Conservation (phyloP, 1,140 invertebrate genomes). For the Parapsyche elsis region DNA sequence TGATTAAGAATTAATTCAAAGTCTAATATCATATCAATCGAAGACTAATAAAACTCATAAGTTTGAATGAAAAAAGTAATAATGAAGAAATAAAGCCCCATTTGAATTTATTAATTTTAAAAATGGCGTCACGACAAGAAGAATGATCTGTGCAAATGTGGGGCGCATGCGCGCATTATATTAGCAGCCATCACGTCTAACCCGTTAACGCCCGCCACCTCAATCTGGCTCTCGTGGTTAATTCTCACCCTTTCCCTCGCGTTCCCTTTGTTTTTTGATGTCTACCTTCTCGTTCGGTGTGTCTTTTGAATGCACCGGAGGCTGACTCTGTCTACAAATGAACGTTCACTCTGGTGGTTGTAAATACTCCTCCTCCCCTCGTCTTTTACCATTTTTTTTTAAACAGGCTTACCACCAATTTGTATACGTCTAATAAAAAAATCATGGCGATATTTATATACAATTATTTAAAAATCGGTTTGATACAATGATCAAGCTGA, state of each 20-base stretch:
- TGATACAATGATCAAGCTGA: too few relatives aligned
- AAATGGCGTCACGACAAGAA: slow-evolving; percentile 18
- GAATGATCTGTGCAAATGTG: background rate
- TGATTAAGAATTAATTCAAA: background rate
- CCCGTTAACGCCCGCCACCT: slow-evolving; percentile 22
- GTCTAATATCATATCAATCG: background rate
- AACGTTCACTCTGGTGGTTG: background rate
- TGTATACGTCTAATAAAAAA: too few relatives aligned
- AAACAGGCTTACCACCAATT: background rate
- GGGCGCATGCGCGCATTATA: slow-evolving; percentile 28
- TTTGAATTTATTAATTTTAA: background rate
- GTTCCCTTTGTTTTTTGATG: background rate
- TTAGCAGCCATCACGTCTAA: slow-evolving; percentile 29
- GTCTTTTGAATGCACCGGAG: background rate
- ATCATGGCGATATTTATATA: too few relatives aligned
- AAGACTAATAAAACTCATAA: background rate
- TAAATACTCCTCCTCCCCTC: background rate
- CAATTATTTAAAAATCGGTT: too few relatives aligned
- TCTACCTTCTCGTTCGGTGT: background rate
- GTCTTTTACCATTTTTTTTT: background rate
- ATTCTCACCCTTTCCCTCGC: background rate
- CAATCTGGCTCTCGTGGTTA: slow-evolving; percentile 26
- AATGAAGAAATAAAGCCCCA: background rate
- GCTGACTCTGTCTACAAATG: background rate
- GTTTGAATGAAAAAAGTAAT: too few relatives aligned